Percentiles rank a stretch among this genome's conserved stretches.
Evolutionary conservation across 2,888 invertebrate genomes (phyloP).

Genomic region (Tridacna crocea): DNA sequence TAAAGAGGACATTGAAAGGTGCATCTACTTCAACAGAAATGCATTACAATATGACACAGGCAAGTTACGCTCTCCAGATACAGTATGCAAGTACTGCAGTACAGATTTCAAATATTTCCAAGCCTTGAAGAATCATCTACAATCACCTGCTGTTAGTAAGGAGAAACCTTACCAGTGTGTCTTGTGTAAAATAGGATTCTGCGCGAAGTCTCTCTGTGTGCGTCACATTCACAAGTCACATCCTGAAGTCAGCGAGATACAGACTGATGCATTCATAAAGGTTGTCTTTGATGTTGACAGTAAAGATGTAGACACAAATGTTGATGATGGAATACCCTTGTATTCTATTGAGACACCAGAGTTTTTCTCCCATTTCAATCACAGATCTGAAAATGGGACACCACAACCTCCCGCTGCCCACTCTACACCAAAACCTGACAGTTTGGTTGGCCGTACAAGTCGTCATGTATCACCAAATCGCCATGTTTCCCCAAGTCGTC

Average conservation of each 20-base stretch:
- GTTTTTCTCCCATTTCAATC: conserved; percentile 34
- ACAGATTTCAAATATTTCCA: conserved; percentile 84
- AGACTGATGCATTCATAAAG: conserved; percentile 75
- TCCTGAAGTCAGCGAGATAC: conserved; percentile 72
- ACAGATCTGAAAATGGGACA: conserved; percentile 39
- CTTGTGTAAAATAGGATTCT: conserved; percentile 83
- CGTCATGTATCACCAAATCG: conserved; percentile 48
- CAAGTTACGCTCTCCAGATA: conserved; percentile 80
- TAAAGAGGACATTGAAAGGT: conserved; percentile 94
- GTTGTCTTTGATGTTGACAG: conserved; percentile 66
- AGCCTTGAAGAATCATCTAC: conserved; percentile 84
- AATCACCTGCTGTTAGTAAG: conserved; percentile 81
- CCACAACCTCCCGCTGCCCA: conserved; percentile 67
- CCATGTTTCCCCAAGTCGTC: conserved; percentile 44
- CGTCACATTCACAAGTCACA: conserved; percentile 84
- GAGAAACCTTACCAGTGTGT: conserved; percentile 83
- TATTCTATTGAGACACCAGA: conserved; percentile 53
- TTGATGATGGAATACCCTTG: conserved; percentile 64
- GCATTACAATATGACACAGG: conserved; percentile 67
- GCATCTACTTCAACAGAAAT: conserved; percentile 86
- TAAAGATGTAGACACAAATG: conserved; percentile 59
- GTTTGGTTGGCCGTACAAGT: conserved; percentile 36
- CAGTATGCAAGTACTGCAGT: conserved; percentile 84
- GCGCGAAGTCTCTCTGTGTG: conserved; percentile 83
- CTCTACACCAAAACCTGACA: conserved; percentile 59